phyloP scores from a whole-genome alignment of 2,797 vertebrate species.

The Lateolabrax maculatus region DNA sequence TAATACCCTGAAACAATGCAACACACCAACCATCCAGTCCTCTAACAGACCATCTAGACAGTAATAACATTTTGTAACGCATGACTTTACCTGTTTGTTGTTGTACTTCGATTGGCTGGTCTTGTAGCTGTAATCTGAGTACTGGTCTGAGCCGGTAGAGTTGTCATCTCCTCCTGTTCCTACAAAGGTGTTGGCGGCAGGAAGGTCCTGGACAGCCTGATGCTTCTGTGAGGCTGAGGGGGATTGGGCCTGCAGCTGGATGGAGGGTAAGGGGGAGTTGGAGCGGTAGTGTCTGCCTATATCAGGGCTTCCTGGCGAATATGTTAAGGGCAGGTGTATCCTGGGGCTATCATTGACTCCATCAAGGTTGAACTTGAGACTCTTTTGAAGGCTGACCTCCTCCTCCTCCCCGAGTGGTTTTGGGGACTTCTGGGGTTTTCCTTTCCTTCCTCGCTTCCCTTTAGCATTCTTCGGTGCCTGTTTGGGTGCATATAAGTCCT shows the following conservation, averaged over 20 bases:
- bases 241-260: constrained; percentile 98
- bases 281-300: constrained; percentile 98
- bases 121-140: constrained; percentile 99
- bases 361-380: constrained; percentile 97
- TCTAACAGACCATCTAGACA: background rate
- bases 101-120: constrained; percentile 97
- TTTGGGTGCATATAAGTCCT: constrained; percentile 97
- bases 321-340: constrained; percentile 98
- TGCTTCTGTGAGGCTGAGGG: constrained; percentile 99
- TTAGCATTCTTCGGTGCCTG: constrained; percentile 93
- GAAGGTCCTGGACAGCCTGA: constrained; percentile 98
- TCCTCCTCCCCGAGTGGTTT: constrained; percentile 93
- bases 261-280: constrained; percentile 97
- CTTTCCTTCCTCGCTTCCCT: constrained; percentile 94
- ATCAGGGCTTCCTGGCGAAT: constrained; percentile 97
- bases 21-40: constrained; percentile 11
- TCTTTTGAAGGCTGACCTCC: constrained; percentile 96
- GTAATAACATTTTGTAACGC: background rate
- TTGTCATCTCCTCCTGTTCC: constrained; percentile 97
- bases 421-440: constrained; percentile 93
- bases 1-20: background rate
- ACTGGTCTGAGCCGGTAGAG: constrained; percentile 99
- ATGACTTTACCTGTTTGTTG: constrained; percentile 96
- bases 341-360: constrained; percentile 96
- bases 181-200: constrained; percentile 98